phyloP scores from a whole-genome alignment of 2,113 vertebrate species.

The Colius striatus region DNA sequence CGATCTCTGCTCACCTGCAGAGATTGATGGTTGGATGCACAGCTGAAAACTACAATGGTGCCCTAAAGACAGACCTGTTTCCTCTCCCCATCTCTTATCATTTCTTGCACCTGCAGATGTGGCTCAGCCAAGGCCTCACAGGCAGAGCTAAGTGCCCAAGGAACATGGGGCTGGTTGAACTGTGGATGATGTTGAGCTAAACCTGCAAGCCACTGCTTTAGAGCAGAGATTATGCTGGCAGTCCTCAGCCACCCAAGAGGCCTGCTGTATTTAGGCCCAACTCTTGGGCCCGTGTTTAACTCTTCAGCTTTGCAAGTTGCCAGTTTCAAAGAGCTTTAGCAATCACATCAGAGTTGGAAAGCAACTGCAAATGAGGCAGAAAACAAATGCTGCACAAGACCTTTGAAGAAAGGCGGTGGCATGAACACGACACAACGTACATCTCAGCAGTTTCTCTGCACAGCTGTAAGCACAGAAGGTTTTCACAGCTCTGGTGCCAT shows the following conservation, averaged over 20 bases:
- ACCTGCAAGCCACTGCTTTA: not conserved
- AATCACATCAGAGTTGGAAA: not conserved
- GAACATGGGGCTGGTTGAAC: not conserved
- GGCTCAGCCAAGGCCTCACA: not conserved
- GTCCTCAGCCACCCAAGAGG: not conserved
- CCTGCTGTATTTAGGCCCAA: too few relatives aligned
- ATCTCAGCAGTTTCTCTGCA: not conserved
- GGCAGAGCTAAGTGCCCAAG: not conserved
- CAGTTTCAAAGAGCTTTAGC: not conserved
- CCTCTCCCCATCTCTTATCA: not conserved
- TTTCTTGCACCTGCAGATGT: constrained; percentile 37
- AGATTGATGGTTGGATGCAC: constrained; percentile 8
- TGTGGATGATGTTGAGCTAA: not conserved
- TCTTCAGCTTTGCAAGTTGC: not conserved
- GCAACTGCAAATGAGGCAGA: not conserved
- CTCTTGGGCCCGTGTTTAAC: not conserved
- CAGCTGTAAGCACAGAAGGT: rapidly evolving
- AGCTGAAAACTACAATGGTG: not conserved
- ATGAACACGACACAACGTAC: not conserved
- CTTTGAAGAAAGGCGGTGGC: not conserved
- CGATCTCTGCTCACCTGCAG: constrained; percentile 62
- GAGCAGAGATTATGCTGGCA: not conserved
- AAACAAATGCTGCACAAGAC: not conserved
- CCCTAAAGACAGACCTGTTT: not conserved
- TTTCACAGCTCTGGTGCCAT: not conserved